Evolutionary conservation across 2,797 vertebrate species (phyloP), one percentile per base, ranked within the genome.

Genomic region (Tapera naevia): DNA sequence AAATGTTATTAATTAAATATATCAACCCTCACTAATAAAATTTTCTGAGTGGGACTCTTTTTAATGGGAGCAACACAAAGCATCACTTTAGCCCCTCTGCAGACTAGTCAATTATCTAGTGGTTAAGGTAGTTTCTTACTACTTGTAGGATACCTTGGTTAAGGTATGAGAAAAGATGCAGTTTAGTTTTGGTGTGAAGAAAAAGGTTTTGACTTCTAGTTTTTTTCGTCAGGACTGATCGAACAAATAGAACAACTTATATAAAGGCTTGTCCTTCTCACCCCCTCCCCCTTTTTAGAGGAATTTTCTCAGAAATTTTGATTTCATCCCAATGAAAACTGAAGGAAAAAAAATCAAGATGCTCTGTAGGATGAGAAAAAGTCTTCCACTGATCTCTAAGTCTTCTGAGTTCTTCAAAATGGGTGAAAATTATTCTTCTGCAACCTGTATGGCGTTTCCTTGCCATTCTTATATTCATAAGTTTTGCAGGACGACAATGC

Each of bases 261-360:
- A 46, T 33, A 12, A 78, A 30, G 10, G 50, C 14, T 33, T 1
- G 0, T 62, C 5, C 5, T 61, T 4, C 1, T 48, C 24, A n/a
- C 3, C 2, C 2, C 8, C 4, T 13, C 7, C 41, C 3, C 21
- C 39, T 45, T 66, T 75, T 80, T 30, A 28, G 18, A 15, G 37
- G 33, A 66, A 70, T 54, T 65, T 60, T n/a, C 82, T 32, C 33
- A 19, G 16, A 70, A 11, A 1, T 35, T 17, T 72, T 88, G 6
- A 70, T 83, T 90, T 80, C 17, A 76, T 46, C 10, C 10, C 17
- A 48, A 17, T 28, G 3, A n/a, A 74, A 90, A 86, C 5, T 22
- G 11, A 75, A 60, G 3, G 13, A 17, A 57, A 43, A n/a, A 33
- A 17, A 30, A 2, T 62, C 5, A 46, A 4, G 3, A 6, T 69